A percentile compares a stretch with the other conserved stretches of the same genome.
Evolutionary conservation across 2,113 vertebrate genomes (phyloP).

Genomic region (Castor canadensis): DNA sequence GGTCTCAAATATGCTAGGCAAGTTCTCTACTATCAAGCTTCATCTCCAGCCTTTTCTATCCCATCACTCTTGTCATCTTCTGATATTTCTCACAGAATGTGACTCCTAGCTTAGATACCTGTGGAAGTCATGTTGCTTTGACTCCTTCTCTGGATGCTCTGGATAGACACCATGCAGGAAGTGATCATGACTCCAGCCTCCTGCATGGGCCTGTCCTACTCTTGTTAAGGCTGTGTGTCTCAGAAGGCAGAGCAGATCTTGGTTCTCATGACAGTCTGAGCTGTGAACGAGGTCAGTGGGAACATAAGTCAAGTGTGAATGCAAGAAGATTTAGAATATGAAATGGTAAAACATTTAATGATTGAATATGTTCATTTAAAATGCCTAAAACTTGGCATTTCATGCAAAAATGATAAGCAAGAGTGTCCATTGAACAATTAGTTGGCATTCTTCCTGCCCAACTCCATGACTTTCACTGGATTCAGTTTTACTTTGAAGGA

Average conservation of each 20-base stretch:
- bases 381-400: neutral
- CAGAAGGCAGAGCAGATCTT: neutral
- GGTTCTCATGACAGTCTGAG: neutral
- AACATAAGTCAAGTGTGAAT: neutral
- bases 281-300: neutral
- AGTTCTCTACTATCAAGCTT: neutral
- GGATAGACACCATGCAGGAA: neutral
- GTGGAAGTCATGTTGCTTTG: neutral
- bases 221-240: fast-evolving
- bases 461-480: fast-evolving
- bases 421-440: neutral
- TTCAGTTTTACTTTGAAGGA: neutral
- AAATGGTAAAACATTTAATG: neutral
- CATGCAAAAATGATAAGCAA: neutral
- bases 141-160: neutral
- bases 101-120: fast-evolving
- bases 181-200: fast-evolving
- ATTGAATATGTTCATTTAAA: neutral
- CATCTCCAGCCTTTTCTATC: neutral
- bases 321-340: neutral
- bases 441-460: neutral
- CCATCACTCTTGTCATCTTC: neutral
- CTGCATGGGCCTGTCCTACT: fast-evolving
- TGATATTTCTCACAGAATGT: neutral
- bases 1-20: neutral